Conservation (phyloP, 2,888 invertebrate species). For the Idaea aversata region DNA sequence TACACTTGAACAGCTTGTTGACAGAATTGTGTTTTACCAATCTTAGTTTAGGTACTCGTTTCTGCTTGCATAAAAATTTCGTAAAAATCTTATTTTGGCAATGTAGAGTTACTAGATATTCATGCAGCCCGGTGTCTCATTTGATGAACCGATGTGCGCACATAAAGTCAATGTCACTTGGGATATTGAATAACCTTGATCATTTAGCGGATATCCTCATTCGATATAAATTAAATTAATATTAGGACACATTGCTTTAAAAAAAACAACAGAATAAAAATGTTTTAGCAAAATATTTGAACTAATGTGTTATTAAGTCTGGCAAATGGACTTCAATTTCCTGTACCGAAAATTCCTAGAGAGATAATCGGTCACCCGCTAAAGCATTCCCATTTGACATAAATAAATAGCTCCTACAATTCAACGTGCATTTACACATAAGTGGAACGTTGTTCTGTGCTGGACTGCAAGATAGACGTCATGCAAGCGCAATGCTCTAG, state of each 20-base stretch:
- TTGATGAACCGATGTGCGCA: neutral
- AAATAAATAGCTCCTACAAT: neutral
- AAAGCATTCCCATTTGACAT: neutral
- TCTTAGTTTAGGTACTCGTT: neutral
- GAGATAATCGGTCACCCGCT: neutral
- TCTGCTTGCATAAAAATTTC: neutral
- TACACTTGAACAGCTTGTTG: constrained; percentile 9
- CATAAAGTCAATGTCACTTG: neutral
- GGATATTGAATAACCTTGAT: neutral
- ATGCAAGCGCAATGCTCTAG: constrained; percentile 24
- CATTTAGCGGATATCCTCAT: neutral
- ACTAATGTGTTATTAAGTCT: neutral
- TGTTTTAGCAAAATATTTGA: neutral
- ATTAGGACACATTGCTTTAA: neutral
- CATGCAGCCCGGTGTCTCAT: neutral
- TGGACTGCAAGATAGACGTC: constrained; percentile 23
- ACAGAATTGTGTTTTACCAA: constrained; percentile 4
- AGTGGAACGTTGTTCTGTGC: constrained; percentile 22
- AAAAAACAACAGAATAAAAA: neutral
- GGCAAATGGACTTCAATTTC: neutral
- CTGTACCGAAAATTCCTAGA: neutral
- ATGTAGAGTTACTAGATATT: neutral
- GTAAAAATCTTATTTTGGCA: neutral
- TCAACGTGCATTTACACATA: neutral
- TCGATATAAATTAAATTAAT: neutral